A percentile compares a stretch with the other conserved stretches of the same genome.
Evolutionary conservation across 92 coral and sea anemone species (phyloP).

Genomic region (Parazoanthus darwini): DNA sequence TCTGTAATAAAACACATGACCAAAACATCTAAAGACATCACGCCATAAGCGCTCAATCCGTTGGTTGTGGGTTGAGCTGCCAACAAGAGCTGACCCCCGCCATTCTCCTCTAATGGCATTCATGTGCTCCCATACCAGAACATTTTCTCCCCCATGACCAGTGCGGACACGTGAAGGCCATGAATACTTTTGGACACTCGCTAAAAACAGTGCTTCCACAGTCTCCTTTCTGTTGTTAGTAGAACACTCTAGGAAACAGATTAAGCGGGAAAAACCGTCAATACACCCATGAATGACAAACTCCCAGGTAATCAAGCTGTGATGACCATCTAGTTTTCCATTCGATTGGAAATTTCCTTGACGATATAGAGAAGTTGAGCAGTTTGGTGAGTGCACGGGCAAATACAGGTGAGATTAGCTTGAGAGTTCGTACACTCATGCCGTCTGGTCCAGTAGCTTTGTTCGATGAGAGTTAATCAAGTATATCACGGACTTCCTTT

Average conservation of each 20-base stretch:
- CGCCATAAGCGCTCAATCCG: constrained; percentile 35
- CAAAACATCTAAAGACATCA: constrained; percentile 22
- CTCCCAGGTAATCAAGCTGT: constrained; percentile 40
- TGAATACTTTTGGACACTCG: constrained; percentile 4
- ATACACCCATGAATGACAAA: constrained; percentile 52
- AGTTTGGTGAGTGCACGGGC: too few species aligned
- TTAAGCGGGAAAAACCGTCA: constrained; percentile 48
- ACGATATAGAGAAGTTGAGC: too few species aligned
- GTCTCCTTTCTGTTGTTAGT: constrained; percentile 33
- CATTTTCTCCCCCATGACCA: constrained; percentile 62
- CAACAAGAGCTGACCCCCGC: constrained; percentile 57
- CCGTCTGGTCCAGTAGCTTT: too few species aligned
- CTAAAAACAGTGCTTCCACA: neutral
- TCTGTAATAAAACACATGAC: constrained; percentile 39
- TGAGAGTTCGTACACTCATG: too few species aligned
- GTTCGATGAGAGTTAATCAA: too few species aligned
- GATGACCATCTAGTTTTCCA: too few species aligned
- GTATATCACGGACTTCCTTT: too few species aligned
- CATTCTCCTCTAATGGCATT: constrained; percentile 43
- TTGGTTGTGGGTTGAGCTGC: constrained; percentile 45
- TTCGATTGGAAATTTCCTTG: too few species aligned
- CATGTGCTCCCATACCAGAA: constrained; percentile 47
- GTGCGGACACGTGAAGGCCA: constrained; percentile 56
- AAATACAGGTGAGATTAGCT: too few species aligned
- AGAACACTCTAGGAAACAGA: constrained; percentile 40